Conservation (phyloP, 64 coral and sea anemone species). For the Exaiptasia diaphana region DNA sequence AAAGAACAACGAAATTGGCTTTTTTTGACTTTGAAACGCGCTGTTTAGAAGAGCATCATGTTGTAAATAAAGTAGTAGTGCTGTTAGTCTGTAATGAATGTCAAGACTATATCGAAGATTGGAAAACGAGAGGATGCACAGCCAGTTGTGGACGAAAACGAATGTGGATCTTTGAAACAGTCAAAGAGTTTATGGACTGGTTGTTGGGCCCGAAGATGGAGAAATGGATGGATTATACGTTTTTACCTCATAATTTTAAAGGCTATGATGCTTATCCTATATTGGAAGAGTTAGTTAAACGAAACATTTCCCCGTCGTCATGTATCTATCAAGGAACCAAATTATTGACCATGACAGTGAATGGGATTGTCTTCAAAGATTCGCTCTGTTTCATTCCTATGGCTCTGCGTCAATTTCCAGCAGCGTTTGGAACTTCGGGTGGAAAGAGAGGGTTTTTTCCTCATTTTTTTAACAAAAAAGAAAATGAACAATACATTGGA, state of each 20-base stretch:
- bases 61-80: background rate
- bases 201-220: no score
- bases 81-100: background rate
- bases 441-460: constrained; percentile 46
- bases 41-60: background rate
- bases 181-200: no score
- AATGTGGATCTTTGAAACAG: no score
- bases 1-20: background rate
- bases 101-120: background rate
- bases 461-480: constrained; percentile 33
- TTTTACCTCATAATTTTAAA: background rate
- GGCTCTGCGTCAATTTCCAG: background rate
- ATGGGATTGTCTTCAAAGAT: constrained; percentile 7
- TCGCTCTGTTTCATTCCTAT: constrained; percentile 11
- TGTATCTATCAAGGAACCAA: background rate
- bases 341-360: background rate
- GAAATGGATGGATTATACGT: background rate
- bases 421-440: background rate
- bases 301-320: background rate
- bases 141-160: no score
- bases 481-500: background rate
- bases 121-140: no score
- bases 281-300: background rate
- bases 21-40: background rate
- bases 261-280: background rate